Evolutionary conservation across 1,140 invertebrate genomes (phyloP).

Genomic region (Zaprionus taronus): DNA sequence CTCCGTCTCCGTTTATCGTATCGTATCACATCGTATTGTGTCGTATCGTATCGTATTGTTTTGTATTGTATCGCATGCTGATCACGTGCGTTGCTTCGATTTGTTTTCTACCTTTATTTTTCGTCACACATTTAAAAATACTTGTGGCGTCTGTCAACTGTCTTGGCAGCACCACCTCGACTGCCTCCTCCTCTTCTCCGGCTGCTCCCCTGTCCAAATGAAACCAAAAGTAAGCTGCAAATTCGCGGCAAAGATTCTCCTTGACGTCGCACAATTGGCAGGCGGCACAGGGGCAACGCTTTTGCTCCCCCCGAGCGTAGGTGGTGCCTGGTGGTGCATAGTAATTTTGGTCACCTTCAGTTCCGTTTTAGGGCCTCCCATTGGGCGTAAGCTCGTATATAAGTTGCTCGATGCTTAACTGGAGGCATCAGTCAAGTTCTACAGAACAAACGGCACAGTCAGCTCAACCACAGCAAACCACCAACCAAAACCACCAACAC

Average conservation of each 20-base stretch:
- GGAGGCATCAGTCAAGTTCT: slow-evolving; percentile 74
- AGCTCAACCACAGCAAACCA: slow-evolving; percentile 26
- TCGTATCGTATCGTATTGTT: too few relatives aligned
- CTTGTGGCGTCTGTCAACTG: slow-evolving; percentile 27
- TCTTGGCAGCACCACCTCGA: neutral
- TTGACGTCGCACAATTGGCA: slow-evolving; percentile 57
- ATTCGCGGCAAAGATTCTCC: slow-evolving; percentile 61
- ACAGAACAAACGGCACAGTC: slow-evolving; percentile 68
- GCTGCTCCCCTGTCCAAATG: slow-evolving; percentile 29
- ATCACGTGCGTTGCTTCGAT: slow-evolving; percentile 46
- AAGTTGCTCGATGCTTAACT: slow-evolving; percentile 41
- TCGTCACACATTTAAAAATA: slow-evolving; percentile 75
- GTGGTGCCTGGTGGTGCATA: slow-evolving; percentile 59
- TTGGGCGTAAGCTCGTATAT: slow-evolving; percentile 55
- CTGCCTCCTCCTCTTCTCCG: neutral
- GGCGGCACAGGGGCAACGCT: slow-evolving; percentile 22
- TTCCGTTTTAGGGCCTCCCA: slow-evolving; percentile 36
- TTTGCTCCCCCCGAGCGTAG: slow-evolving; percentile 16
- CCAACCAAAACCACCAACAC: slow-evolving; percentile 5
- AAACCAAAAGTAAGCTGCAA: slow-evolving; percentile 76
- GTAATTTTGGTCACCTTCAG: slow-evolving; percentile 57
- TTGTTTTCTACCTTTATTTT: slow-evolving; percentile 33
- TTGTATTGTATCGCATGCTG: slow-evolving; percentile 38
- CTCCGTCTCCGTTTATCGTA: neutral
- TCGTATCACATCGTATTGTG: neutral